Conservation (phyloP, 2,113 vertebrate species). For the Alouatta palliata region DNA sequence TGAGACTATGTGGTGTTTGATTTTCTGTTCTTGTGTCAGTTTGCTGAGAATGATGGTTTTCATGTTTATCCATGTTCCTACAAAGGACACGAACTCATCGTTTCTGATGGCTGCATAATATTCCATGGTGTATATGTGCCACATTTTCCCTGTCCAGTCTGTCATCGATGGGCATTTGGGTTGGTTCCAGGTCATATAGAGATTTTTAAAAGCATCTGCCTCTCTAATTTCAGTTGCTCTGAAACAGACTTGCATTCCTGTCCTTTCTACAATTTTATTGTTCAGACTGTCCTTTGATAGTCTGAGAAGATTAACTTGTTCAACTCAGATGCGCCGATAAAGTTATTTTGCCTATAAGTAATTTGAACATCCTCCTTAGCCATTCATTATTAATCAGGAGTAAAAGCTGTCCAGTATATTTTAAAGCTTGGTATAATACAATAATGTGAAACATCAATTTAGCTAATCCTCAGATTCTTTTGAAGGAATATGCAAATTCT, state of each 20-base stretch:
- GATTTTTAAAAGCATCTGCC: neutral
- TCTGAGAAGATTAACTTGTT: neutral
- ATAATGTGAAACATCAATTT: neutral
- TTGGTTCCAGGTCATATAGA: no score
- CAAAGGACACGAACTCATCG: no score
- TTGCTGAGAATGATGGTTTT: no score
- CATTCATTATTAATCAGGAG: neutral
- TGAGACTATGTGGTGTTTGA: no score
- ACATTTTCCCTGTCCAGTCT: no score
- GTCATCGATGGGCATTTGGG: no score
- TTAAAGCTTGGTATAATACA: neutral
- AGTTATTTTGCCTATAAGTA: neutral
- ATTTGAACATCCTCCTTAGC: neutral
- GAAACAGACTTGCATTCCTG: neutral
- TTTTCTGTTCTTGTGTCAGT: no score
- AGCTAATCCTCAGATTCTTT: neutral
- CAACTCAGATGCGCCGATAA: neutral
- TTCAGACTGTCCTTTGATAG: neutral
- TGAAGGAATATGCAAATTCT: neutral
- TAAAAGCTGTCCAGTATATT: neutral
- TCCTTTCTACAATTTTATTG: neutral
- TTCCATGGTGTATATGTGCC: no score
- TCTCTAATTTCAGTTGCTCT: neutral
- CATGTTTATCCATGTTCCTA: no score
- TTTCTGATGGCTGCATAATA: no score